A percentile compares a stretch with the other conserved stretches of the same genome.
phyloP scores from a whole-genome alignment of 2,797 vertebrate species.

The Nothura maculosa region DNA sequence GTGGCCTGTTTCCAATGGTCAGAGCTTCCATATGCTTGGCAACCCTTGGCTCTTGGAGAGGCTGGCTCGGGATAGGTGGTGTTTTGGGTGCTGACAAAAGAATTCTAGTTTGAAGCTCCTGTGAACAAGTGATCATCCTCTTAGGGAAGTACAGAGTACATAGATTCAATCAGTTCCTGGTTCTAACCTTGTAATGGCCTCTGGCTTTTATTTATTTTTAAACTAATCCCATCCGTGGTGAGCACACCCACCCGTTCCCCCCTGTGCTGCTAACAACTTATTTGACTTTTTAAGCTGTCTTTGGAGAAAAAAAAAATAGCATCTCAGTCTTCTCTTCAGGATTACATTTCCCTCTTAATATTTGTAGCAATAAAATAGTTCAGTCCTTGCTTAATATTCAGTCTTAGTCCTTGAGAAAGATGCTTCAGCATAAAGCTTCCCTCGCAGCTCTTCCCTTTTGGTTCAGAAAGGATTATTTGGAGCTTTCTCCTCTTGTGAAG shows the following conservation, averaged over 20 bases:
- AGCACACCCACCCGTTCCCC: not conserved
- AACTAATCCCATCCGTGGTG: not conserved
- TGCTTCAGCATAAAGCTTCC: not conserved
- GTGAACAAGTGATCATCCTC: not conserved
- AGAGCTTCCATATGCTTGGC: not conserved
- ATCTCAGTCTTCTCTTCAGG: not conserved
- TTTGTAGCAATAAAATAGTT: not conserved
- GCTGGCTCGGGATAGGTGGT: not conserved
- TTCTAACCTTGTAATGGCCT: constrained; percentile 23
- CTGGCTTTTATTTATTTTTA: not conserved
- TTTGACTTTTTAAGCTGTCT: not conserved
- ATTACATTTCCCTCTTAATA: not conserved
- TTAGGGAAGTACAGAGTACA: not conserved
- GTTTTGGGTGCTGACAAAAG: constrained; percentile 3
- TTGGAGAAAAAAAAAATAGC: not conserved
- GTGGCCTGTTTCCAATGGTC: not conserved
- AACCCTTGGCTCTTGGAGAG: not conserved
- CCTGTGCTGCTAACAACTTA: not conserved
- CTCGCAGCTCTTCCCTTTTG: not conserved
- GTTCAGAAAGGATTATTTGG: not conserved
- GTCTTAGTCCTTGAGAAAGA: not conserved
- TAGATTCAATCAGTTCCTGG: not conserved
- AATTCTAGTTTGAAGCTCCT: not conserved
- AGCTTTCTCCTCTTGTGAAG: not conserved
- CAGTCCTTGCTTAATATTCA: not conserved